Base-by-base conservation (phyloP, 2,113 vertebrate genomes). In the Sylvia atricapilla region DNA sequence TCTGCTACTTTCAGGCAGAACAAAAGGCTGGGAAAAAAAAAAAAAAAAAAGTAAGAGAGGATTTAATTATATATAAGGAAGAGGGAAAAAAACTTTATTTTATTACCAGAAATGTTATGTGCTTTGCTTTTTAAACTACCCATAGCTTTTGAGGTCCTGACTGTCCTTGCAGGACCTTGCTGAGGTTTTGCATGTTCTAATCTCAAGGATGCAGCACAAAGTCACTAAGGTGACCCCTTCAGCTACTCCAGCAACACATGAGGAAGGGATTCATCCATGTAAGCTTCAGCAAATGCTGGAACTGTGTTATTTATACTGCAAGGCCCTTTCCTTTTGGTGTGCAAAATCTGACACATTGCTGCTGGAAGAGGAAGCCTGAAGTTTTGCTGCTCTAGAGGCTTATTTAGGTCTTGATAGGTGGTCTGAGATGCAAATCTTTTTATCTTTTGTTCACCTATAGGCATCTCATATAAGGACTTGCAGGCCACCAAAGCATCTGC, bases 251-350 rank as follows among this genome's bases (percentile, higher is more conserved):
- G 69, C 53, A 60, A 2, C 18, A 39, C 16, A 1, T 1, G n/a
- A 68, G 49, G 60, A 64, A 59, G 53, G n/a, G 20, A 46, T 31
- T 49, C 9, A 62, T 4, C 9, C 0, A 0, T 21, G 17, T 19
- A 6, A 87, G 35, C 56, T 72, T 35, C 56, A 87, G 63, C 3
- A 0, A 55, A 11, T 46, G 41, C 62, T 59, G 43, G n/a, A 60
- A 9, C 46, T 49, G 27, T 55, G 39, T 43, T 41, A 47, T 18
- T 75, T 22, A 4, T 2, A 37, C 30, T n/a, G 44, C 41, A 72
- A 35, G 27, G 37, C 24, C 6, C 23, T 79, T 63, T 58, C 12
- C 7, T 76, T 46, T 41, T 53, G 28, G 17, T 14, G 13, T 20
- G 58, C 50, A 64, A 49, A 75, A 41, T 20, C 27, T 31, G 44